phyloP scores from a whole-genome alignment of 2,888 invertebrate species.

The Drosophila neoperkinsi region DNA sequence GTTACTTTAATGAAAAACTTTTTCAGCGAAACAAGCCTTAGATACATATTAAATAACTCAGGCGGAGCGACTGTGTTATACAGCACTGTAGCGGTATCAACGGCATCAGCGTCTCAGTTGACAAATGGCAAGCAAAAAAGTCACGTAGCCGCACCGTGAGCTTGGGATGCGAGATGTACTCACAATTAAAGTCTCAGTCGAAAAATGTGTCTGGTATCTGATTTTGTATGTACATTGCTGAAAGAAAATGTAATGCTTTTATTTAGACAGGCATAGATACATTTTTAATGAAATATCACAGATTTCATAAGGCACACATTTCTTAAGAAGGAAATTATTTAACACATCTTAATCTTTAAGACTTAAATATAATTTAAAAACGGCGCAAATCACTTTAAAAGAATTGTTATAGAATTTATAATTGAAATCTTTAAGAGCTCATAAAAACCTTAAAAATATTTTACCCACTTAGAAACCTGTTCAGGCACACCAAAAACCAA shows the following conservation, averaged over 20 bases:
- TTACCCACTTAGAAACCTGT: neutral
- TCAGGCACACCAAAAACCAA: too few relatives aligned
- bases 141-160: slow-evolving; percentile 65
- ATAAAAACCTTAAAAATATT: neutral
- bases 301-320: neutral
- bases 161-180: slow-evolving; percentile 39
- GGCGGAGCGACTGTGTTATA: slow-evolving; percentile 12
- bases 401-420: neutral
- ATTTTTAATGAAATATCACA: neutral
- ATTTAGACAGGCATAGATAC: neutral
- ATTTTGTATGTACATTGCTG: slow-evolving; percentile 17
- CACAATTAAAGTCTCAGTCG: slow-evolving; percentile 31
- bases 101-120: slow-evolving; percentile 21
- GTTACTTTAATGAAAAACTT: slow-evolving; percentile 75
- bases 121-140: slow-evolving; percentile 49
- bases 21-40: slow-evolving; percentile 43
- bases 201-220: slow-evolving; percentile 24
- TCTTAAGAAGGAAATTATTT: neutral
- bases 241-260: neutral
- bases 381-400: neutral
- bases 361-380: neutral
- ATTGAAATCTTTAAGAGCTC: neutral
- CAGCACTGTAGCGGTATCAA: slow-evolving; percentile 3
- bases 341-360: neutral
- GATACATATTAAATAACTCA: slow-evolving; percentile 62